phyloP scores from a whole-genome alignment of 92 coral and sea anemone genomes.

The Epizoanthus scotinus region DNA sequence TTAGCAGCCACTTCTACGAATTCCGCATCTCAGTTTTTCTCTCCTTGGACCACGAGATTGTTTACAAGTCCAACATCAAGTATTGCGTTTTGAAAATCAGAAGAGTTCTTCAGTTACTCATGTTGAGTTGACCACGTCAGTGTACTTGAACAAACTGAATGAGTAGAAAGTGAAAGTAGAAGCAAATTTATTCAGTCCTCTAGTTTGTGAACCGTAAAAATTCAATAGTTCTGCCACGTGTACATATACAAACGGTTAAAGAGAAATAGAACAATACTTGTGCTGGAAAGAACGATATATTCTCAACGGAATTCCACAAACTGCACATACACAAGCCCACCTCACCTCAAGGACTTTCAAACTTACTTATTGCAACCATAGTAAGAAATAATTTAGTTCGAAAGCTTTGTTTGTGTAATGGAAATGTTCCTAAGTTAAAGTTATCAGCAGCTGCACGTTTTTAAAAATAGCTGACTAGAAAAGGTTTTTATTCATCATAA shows the following conservation, averaged over 20 bases:
- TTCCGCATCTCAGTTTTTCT: slow-evolving; percentile 29
- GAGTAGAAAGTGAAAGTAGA: background rate
- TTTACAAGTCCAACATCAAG: slow-evolving; percentile 15
- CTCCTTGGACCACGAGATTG: slow-evolving; percentile 47
- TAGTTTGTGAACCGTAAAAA: slow-evolving; percentile 27
- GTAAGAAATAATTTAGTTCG: too few relatives aligned
- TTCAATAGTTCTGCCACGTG: slow-evolving; percentile 31
- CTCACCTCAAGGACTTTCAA: slow-evolving; percentile 3
- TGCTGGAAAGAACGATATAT: background rate
- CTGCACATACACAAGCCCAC: background rate
- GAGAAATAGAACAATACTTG: slow-evolving; percentile 27
- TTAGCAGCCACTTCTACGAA: slow-evolving; percentile 34
- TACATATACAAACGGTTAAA: slow-evolving; percentile 20
- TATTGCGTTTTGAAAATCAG: slow-evolving; percentile 53
- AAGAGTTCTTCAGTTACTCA: slow-evolving; percentile 29
- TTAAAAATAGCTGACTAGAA: too few relatives aligned
- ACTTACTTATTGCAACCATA: background rate
- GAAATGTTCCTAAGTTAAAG: too few relatives aligned
- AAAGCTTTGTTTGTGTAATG: too few relatives aligned
- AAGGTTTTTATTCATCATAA: too few relatives aligned
- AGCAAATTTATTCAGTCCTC: background rate
- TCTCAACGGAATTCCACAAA: background rate
- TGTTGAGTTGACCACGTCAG: slow-evolving; percentile 15
- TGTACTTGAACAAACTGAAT: background rate
- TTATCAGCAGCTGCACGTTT: too few relatives aligned